Percentiles rank a stretch among this genome's conserved stretches.
Evolutionary conservation across 2,888 invertebrate species (phyloP).

Genomic region (Anoplius nigerrimus): DNA sequence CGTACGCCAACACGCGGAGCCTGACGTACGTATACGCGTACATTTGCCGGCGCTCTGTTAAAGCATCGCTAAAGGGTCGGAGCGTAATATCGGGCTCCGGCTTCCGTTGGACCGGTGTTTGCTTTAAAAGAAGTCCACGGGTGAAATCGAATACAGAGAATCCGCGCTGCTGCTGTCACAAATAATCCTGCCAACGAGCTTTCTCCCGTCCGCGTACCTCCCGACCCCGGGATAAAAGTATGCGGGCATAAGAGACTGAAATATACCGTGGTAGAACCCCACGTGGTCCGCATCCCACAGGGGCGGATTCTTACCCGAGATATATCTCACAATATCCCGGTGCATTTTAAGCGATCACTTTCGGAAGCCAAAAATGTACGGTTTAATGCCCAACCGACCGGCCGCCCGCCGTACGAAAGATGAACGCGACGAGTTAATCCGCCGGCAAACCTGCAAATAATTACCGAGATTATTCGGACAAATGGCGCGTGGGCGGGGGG

Average conservation of each 20-base stretch:
- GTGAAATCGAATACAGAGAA: constrained; percentile 1
- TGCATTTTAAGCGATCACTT: neutral
- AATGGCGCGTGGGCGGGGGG: neutral
- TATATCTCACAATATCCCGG: constrained; percentile 1
- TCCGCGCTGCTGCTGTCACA: neutral
- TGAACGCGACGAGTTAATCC: constrained; percentile 8
- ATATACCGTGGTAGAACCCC: constrained; percentile 29
- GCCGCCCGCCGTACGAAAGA: neutral
- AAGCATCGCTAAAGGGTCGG: neutral
- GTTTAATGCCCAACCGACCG: neutral
- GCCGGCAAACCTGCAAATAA: constrained; percentile 2
- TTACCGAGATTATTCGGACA: constrained; percentile 10
- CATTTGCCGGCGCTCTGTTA: neutral
- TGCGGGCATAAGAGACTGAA: constrained; percentile 28
- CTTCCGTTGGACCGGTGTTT: neutral
- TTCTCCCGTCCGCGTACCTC: neutral
- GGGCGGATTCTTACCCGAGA: constrained; percentile 11
- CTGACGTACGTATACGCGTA: neutral
- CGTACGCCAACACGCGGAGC: neutral
- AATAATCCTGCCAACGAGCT: constrained; percentile 1
- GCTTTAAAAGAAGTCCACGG: neutral
- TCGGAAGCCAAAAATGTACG: neutral
- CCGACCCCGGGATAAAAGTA: constrained; percentile 5
- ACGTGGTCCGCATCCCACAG: constrained; percentile 13
- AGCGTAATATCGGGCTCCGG: neutral